Evolutionary conservation across 2,888 invertebrate genomes (phyloP).

Genomic region (Stenchaetothrips biformis): DNA sequence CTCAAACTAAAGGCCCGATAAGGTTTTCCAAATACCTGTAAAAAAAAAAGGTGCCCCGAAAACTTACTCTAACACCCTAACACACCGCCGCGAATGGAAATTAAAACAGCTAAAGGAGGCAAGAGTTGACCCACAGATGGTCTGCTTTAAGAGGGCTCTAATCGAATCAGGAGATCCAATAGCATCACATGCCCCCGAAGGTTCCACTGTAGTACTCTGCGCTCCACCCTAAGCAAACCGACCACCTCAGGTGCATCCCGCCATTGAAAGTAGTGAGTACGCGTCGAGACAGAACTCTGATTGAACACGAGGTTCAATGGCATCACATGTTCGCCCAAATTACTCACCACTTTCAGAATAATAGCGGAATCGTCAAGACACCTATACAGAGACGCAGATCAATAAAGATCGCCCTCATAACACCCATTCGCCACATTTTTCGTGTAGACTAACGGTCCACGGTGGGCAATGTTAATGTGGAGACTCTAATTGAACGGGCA

Average conservation of each 20-base stretch:
- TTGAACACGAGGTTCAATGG: background rate
- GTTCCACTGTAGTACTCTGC: background rate
- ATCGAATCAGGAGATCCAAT: background rate
- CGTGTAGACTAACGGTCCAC: too few species aligned
- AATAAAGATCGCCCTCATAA: too few species aligned
- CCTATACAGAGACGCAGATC: too few species aligned
- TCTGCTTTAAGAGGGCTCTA: conserved; percentile 8
- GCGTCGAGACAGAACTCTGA: background rate
- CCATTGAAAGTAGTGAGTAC: background rate
- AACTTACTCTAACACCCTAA: background rate
- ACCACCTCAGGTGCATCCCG: background rate
- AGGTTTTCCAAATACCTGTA: too few species aligned
- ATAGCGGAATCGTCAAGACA: too few species aligned
- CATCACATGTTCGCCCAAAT: background rate
- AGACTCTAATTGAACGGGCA: background rate
- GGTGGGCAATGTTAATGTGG: background rate
- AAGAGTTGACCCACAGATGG: background rate
- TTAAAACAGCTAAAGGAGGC: background rate
- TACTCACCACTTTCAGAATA: background rate
- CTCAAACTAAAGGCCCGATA: background rate
- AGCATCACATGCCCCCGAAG: conserved; percentile 12
- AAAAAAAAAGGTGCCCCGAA: too few species aligned
- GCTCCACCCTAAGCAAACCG: background rate
- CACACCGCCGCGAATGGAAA: background rate
- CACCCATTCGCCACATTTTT: too few species aligned